Base-by-base conservation (phyloP, 2,888 invertebrate genomes). In the Dascillus cervinus region DNA sequence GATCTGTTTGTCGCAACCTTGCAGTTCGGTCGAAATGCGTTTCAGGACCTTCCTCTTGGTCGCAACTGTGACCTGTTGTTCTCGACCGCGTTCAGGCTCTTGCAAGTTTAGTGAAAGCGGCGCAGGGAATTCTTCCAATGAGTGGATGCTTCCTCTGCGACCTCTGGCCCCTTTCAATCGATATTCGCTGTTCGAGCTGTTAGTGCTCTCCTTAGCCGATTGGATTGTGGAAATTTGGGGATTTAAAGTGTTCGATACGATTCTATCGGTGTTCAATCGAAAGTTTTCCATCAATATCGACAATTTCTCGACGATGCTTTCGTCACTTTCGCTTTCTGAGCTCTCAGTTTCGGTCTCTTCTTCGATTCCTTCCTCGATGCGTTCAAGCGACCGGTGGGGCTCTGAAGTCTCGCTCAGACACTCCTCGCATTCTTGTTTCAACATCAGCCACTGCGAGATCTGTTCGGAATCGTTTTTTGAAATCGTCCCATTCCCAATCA, bases 401-500 rank as follows among this genome's bases (percentile, higher is more conserved):
- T 69, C 71, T n/a, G 71, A 71, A 6, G 62, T 61, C 32, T 69
- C 69, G 26, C 74, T 75, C 25, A 83, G 70, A 56, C 87, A 87
- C 55, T 88, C 87, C 60, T 88, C 86, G 62, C 86, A 88, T 62
- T 89, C 89, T 46, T 87, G 86, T 55, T 88, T 88, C 39, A 87
- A 66, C 50, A 82, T 85, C 10, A 89, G 65, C 89, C 89, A 89
- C 46, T 85, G 82, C 53, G 83, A 75, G 24, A 81, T 78, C 63
- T 84, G 84, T 52, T 82, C 82, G 43, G 80, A 73, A 55, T 86
- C 84, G 37, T 73, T 66, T 30, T 81, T 79, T 6, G 78, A 73
- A 32, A 88, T 58, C n/a, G 75, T 70, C 50, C 80, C 80, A 21
- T 76, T 80, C 9, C 75, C 71, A 26, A 85, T 70, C 22, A 88